Evolutionary conservation across 1,140 invertebrate genomes (phyloP), one percentile per base, ranked within the genome.

Genomic region (Camponotus pennsylvanicus): DNA sequence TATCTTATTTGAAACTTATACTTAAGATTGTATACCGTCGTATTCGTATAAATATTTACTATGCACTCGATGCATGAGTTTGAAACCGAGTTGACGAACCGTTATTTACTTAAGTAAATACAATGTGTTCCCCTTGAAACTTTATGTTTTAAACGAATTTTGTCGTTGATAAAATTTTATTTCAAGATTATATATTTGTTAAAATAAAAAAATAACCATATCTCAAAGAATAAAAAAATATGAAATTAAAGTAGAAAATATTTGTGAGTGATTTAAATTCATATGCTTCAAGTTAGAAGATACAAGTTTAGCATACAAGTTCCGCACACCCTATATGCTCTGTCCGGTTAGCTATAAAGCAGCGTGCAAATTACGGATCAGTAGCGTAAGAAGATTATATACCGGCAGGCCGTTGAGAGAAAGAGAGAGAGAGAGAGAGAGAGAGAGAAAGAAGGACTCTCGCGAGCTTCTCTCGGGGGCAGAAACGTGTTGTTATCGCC

Each of bases 351-450:
- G 69, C 69, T 49, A 83, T 83, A 83, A 70, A 73, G 66, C 13
- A 69, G 55, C 76, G 84, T 66, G 83, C 37, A 89, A 89, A 89
- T 89, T 89, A 85, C 87, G 76, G 76, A 86, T 89, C 88, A 85
- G 87, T 89, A 89, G 87, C 88, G 49, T 78, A 75, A 67, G 83
- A 89, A 89, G 84, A 89, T 89, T 89, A 89, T 88, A 89, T 76
- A 85, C 88, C 85, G 75, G 42, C 75, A 61, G 32, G 73, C 73
- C 80, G 86, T 27, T 27, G 27, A 27, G 27, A 27, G 27, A 27
- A 0, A 27, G 27, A 27, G 27, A 27, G 27, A 27, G 27, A 27
- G 27, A 27, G 27, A 27, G 27, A 27, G 27, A 27, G 27, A 27
- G 27, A 27, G 27, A 27, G 27, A 27, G 27, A 27, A 1, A 27